Evolutionary conservation across 30 jellyfish, hydroid and myxozoan genomes (phyloP).

Genomic region (Cassiopea andromeda): DNA sequence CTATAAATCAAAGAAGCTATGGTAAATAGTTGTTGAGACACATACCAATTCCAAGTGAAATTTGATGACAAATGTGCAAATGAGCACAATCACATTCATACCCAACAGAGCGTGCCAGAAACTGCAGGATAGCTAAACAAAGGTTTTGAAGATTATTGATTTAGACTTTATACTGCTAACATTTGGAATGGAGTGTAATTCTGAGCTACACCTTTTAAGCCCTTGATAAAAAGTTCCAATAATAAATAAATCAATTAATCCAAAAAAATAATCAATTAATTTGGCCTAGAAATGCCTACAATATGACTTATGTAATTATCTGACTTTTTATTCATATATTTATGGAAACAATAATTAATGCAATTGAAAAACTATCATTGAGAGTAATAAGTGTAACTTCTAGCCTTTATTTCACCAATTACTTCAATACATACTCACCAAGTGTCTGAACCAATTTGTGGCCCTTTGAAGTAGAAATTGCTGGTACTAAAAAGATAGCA

Average conservation of each 20-base stretch:
- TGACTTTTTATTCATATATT: no score
- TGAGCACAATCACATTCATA: slow-evolving; percentile 92
- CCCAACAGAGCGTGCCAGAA: slow-evolving; percentile 90
- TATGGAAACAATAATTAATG: no score
- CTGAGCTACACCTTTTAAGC: no score
- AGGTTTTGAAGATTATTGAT: background rate
- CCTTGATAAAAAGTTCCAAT: no score
- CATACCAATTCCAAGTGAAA: slow-evolving; percentile 90
- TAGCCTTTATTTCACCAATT: background rate
- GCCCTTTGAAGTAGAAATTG: slow-evolving; percentile 64
- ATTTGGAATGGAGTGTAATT: no score
- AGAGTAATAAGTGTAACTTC: background rate
- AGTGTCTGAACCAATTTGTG: slow-evolving; percentile 61
- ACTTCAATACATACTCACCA: slow-evolving; percentile 23
- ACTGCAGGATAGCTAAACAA: slow-evolving; percentile 76
- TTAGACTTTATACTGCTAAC: no score
- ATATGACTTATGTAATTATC: no score
- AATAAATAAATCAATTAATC: no score
- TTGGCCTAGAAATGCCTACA: no score
- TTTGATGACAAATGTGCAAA: slow-evolving; percentile 73
- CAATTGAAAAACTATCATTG: no score
- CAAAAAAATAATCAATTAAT: no score
- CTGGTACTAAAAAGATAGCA: slow-evolving; percentile 56
- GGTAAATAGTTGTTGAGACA: background rate
- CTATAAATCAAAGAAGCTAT: background rate